Evolutionary conservation across 2,797 vertebrate species (phyloP).

Genomic region (Pangasius mekongensis): DNA sequence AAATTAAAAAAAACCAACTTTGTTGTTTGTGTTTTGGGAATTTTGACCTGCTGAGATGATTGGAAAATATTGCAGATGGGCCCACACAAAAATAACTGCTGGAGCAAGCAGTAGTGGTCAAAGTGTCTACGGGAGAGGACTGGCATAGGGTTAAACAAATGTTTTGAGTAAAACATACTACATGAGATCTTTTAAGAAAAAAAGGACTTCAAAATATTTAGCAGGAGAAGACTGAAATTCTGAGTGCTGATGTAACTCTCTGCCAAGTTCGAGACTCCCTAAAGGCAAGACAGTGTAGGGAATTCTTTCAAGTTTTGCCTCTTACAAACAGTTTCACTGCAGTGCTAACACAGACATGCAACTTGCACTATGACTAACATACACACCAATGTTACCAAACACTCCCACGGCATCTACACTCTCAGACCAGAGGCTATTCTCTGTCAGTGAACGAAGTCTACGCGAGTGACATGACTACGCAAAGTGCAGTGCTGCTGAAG

Average conservation of each 20-base stretch:
- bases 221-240: slow-evolving; percentile 9
- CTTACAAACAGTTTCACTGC: neutral
- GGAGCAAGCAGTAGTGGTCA: neutral
- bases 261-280: slow-evolving; percentile 43
- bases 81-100: neutral
- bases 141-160: slow-evolving; percentile 2
- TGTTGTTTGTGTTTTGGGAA: neutral
- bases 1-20: neutral
- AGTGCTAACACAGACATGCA: slow-evolving; percentile 29
- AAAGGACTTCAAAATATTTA: slow-evolving; percentile 4
- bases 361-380: neutral
- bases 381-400: slow-evolving; percentile 34
- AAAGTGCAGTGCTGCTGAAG: slow-evolving; percentile 63
- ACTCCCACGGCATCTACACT: slow-evolving; percentile 23
- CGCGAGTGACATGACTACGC: slow-evolving; percentile 64
- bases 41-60: neutral
- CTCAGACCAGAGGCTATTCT: slow-evolving; percentile 51
- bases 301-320: slow-evolving; percentile 21
- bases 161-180: neutral
- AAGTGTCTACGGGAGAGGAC: neutral
- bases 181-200: neutral
- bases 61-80: neutral
- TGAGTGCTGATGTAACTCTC: slow-evolving; percentile 51
- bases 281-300: slow-evolving; percentile 26
- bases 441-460: slow-evolving; percentile 60